A percentile compares a stretch with the other conserved stretches of the same genome.
These are phyloP conservation scores for Alexandromys fortis DNA, from an alignment of 2,113 vertebrate genomes.

Conservation along the genomic window DNA sequence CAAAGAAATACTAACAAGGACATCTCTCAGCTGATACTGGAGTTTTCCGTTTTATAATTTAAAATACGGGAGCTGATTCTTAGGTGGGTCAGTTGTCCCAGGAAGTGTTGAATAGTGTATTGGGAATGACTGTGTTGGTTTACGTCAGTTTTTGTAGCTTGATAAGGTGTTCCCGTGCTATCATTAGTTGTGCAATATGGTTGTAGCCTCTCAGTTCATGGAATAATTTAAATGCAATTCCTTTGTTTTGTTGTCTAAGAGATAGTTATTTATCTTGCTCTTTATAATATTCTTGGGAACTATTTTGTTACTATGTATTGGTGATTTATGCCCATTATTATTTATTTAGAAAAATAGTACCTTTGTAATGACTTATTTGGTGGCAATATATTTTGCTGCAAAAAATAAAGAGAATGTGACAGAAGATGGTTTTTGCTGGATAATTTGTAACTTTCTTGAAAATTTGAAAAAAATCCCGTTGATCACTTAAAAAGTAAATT, in stretches of 20 bases:
- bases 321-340: constrained; percentile 88
- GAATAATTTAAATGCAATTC: constrained; percentile 84
- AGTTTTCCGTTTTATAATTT: constrained; percentile 55
- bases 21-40: constrained; percentile 14
- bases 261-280: constrained; percentile 84
- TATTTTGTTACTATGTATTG: constrained; percentile 85
- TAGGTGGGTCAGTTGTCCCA: constrained; percentile 75
- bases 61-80: constrained; percentile 46
- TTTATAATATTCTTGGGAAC: constrained; percentile 76
- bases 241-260: constrained; percentile 82
- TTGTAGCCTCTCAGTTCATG: constrained; percentile 76
- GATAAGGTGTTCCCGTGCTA: constrained; percentile 70
- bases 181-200: constrained; percentile 91
- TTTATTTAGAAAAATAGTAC: constrained; percentile 89
- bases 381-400: constrained; percentile 86
- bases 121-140: constrained; percentile 72
- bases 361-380: constrained; percentile 86
- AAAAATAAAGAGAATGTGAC: constrained; percentile 82
- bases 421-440: constrained; percentile 74
- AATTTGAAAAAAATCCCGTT: constrained; percentile 34
- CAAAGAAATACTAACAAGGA: background rate
- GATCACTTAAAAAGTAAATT: constrained; percentile 36
- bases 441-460: constrained; percentile 66
- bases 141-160: constrained; percentile 81
- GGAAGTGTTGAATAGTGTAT: constrained; percentile 77